phyloP scores from a whole-genome alignment of 2,113 vertebrate species.

The Bos taurus region DNA sequence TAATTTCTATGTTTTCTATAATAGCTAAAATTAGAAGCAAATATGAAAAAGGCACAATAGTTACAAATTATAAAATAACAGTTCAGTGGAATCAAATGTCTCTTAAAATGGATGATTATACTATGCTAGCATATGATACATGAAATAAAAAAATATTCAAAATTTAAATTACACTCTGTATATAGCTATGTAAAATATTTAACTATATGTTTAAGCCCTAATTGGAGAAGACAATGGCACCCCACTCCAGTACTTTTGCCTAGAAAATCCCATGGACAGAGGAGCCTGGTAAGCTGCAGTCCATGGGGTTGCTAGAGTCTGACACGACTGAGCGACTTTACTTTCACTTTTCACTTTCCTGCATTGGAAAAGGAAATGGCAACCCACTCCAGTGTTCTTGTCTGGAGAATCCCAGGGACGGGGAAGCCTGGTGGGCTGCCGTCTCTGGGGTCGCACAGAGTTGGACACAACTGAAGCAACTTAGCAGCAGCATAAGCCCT shows the following conservation, averaged over 20 bases:
- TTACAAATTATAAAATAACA: not conserved
- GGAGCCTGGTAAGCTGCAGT: too few species aligned
- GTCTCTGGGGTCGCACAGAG: too few species aligned
- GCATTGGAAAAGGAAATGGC: too few species aligned
- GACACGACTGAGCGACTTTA: too few species aligned
- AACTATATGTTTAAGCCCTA: not conserved
- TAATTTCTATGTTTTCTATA: not conserved
- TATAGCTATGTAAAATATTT: not conserved
- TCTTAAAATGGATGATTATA: not conserved
- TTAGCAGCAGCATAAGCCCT: not conserved
- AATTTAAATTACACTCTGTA: not conserved
- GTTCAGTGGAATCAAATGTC: not conserved
- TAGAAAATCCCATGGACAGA: too few species aligned
- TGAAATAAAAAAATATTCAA: not conserved
- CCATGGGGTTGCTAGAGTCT: too few species aligned
- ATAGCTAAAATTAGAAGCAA: not conserved
- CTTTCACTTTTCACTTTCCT: too few species aligned
- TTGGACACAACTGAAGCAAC: too few species aligned
- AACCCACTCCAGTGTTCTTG: too few species aligned
- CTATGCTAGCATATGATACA: not conserved
- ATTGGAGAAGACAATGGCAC: not conserved
- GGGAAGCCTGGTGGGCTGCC: too few species aligned
- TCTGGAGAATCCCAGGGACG: too few species aligned
- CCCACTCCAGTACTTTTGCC: too few species aligned
- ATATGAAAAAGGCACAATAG: not conserved